Evolutionary conservation across 2,888 invertebrate genomes (phyloP), one percentile per base, ranked within the genome.

Genomic region (Drosophila recens): DNA sequence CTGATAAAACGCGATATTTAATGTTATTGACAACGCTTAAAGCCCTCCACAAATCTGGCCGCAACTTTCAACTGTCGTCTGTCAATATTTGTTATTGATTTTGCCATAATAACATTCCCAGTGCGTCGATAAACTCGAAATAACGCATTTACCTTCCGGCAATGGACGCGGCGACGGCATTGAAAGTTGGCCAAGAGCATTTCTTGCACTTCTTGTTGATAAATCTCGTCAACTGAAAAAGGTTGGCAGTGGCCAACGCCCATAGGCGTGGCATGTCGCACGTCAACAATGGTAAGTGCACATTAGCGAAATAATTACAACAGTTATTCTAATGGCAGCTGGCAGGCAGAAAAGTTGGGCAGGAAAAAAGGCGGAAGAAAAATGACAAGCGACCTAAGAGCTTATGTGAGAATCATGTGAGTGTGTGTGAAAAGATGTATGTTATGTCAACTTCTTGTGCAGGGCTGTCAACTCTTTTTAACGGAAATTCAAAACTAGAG

Each of bases 41-140:
- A 78, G 72, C 13, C n/a, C 17, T 17, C 4, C 10, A 5, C 15
- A 13, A 54, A 46, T 38, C 62, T 75, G 71, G 80, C 84, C 80
- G 79, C 58, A 57, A 48, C 49, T 67, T 62, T 40, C 54, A 52
- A 67, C 48, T 42, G 20, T 33, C 20, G 66, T 59, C 72, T 79
- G 82, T 82, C 74, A 84, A 84, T 84, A 84, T 84, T 87, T 82
- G 71, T 54, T 87, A 87, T 84, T 85, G 84, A 84, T 87, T 84
- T 85, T 72, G 74, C 72, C 80, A 85, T 85, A 87, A 84, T 72
- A 84, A 87, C 82, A 80, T 79, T 80, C 85, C 87, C 84, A 61
- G 45, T 69, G 84, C 85, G 87, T 83, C 84, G 74, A 87, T 85
- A 87, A 85, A 85, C 87, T 82, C 71, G 57, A 85, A 80, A 85